Conservation (phyloP, 2,888 invertebrate genomes). For the Panzeria rudis region DNA sequence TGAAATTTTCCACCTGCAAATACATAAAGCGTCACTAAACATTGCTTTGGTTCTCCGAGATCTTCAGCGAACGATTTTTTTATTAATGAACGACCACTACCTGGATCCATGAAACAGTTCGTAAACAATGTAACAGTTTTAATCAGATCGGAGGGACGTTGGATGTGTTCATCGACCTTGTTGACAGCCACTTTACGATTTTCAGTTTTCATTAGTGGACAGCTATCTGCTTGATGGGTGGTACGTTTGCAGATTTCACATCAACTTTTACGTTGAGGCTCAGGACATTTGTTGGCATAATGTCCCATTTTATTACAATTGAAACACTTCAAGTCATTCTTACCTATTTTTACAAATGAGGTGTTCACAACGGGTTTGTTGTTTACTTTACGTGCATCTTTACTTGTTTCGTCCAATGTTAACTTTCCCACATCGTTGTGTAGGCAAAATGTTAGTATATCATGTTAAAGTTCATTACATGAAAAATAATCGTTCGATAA, state of each 20-base stretch:
- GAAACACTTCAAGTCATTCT: neutral
- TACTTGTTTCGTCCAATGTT: too few species aligned
- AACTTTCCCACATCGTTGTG: slow-evolving; percentile 24
- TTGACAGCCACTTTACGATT: neutral
- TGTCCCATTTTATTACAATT: neutral
- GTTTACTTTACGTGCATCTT: too few species aligned
- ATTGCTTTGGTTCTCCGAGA: neutral
- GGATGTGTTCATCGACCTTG: neutral
- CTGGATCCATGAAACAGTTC: neutral
- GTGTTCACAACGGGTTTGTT: too few species aligned
- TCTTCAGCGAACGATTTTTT: neutral
- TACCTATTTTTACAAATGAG: too few species aligned
- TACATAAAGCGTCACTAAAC: neutral
- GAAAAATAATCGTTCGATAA: neutral
- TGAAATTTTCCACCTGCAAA: slow-evolving; percentile 24
- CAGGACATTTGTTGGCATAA: slow-evolving; percentile 1
- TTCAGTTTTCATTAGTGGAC: too few species aligned
- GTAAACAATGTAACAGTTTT: neutral
- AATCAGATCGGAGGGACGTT: neutral
- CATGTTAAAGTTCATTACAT: neutral
- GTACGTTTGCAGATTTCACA: slow-evolving; percentile 20
- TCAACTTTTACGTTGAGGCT: neutral
- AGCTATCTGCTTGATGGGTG: slow-evolving; percentile 5
- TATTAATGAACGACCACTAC: neutral
- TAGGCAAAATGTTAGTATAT: neutral